Evolutionary conservation across 2,888 invertebrate species (phyloP).

Genomic region (Trachelus troglodyta): DNA sequence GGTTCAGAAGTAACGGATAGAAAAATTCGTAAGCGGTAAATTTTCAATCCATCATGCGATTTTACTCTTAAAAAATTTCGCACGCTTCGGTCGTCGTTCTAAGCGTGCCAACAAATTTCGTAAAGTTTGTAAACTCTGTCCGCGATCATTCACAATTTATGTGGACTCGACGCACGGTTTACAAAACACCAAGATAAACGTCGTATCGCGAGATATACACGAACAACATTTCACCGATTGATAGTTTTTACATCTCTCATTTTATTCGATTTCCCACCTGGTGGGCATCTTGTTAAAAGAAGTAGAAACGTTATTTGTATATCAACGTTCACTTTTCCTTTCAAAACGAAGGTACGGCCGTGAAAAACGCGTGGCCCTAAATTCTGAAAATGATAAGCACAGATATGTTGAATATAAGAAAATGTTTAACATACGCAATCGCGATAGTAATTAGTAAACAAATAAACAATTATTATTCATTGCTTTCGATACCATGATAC

Average conservation of each 20-base stretch:
- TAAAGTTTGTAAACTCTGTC: slow-evolving; percentile 51
- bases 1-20: not conserved
- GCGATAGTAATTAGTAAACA: not conserved
- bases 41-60: not conserved
- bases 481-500: not conserved
- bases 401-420: not conserved
- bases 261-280: not conserved
- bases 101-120: slow-evolving; percentile 19
- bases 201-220: slow-evolving; percentile 25
- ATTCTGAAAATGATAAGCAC: not conserved
- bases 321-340: not conserved
- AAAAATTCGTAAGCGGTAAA: not conserved
- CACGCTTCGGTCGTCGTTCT: slow-evolving; percentile 1
- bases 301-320: not conserved
- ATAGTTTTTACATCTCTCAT: not conserved
- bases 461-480: not conserved
- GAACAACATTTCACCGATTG: not conserved
- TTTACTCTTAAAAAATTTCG: not conserved
- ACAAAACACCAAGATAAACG: slow-evolving; percentile 54
- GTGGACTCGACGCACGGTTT: slow-evolving; percentile 43
- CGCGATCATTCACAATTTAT: slow-evolving; percentile 41
- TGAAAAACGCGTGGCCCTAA: not conserved
- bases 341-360: not conserved
- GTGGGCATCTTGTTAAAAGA: not conserved
- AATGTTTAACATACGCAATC: not conserved